These are phyloP conservation scores for Telmatochromis sp. DNA, from an alignment of 2,113 vertebrate species.

Conservation along the genomic window DNA sequence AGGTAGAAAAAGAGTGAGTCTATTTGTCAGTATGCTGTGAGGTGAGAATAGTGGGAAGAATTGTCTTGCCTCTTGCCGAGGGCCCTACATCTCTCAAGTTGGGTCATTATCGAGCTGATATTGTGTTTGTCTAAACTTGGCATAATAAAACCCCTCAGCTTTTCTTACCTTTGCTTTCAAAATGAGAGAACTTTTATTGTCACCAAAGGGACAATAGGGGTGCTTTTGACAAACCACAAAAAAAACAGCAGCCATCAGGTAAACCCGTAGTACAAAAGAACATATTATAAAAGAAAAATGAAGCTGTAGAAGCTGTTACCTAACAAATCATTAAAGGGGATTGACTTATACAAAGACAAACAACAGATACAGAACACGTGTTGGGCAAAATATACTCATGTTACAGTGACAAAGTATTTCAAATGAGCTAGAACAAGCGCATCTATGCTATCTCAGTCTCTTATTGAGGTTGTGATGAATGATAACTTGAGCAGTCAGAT, in stretches of 20 bases:
- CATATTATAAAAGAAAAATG: accelerated
- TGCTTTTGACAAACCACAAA: not conserved
- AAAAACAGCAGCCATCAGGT: not conserved
- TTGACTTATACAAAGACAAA: not conserved
- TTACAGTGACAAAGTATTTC: not conserved
- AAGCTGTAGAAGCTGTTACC: not conserved
- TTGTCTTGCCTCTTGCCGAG: not conserved
- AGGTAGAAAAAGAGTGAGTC: not conserved
- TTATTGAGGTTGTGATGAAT: not conserved
- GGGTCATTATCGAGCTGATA: not conserved
- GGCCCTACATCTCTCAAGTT: not conserved
- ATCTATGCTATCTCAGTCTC: not conserved
- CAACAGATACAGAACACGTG: accelerated
- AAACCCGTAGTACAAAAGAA: accelerated
- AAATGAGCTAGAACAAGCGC: not conserved
- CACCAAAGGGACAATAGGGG: not conserved
- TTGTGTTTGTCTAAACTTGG: not conserved
- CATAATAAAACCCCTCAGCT: not conserved
- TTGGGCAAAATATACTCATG: not conserved
- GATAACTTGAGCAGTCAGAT: not conserved
- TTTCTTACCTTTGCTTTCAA: not conserved
- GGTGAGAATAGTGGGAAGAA: not conserved
- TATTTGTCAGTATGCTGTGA: not conserved
- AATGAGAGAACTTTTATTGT: not conserved
- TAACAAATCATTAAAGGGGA: not conserved